phyloP scores from a whole-genome alignment of 1,140 invertebrate genomes.

The Tetragnatha versicolor region DNA sequence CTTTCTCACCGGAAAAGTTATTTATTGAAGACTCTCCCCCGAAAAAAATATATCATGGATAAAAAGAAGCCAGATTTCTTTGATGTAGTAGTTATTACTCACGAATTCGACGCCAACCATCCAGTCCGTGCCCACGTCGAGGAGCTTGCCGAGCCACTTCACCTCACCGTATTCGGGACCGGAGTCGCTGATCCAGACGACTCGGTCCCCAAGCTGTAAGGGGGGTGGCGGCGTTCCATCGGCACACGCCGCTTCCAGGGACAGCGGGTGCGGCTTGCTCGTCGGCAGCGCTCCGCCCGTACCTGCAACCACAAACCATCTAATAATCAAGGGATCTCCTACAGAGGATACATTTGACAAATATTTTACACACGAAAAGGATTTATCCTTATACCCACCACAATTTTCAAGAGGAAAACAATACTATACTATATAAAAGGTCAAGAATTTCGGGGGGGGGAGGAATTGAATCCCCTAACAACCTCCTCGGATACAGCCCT shows the following conservation, averaged over 20 bases:
- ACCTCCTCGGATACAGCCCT: no score
- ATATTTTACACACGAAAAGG: neutral
- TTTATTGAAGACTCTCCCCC: no score
- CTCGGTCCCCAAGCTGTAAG: conserved; percentile 66
- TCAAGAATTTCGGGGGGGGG: no score
- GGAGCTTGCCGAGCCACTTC: conserved; percentile 69
- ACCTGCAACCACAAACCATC: no score
- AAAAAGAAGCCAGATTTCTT: no score
- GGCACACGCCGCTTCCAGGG: conserved; percentile 46
- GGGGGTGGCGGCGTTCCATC: conserved; percentile 58
- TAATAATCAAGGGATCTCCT: neutral
- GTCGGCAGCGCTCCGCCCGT: conserved; percentile 37
- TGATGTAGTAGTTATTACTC: no score
- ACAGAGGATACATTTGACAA: neutral
- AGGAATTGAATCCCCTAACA: no score
- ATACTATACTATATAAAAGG: no score
- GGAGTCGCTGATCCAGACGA: conserved; percentile 69
- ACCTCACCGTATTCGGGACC: conserved; percentile 67
- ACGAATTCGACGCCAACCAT: conserved; percentile 71
- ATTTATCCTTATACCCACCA: no score
- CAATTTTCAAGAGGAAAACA: no score
- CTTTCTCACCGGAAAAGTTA: no score
- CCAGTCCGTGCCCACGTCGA: conserved; percentile 66
- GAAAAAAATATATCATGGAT: no score
- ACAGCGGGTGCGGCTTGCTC: conserved; percentile 51